Evolutionary conservation across 1,140 invertebrate genomes (phyloP).

Genomic region (Nymphalis io): DNA sequence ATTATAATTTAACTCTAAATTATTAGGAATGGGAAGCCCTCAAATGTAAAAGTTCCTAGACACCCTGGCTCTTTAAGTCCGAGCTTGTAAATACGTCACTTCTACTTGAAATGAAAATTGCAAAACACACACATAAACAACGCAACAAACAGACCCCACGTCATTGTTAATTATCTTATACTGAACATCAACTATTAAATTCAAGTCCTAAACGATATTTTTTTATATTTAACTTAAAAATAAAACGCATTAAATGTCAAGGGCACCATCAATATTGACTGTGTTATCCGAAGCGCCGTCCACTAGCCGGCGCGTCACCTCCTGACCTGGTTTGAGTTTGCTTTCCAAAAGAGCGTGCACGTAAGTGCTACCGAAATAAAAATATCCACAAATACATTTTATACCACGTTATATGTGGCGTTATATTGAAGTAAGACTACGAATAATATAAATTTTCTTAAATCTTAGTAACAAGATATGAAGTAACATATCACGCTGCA

Average conservation of each 20-base stretch:
- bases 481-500: no score
- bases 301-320: constrained; percentile 23
- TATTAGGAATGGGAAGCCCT: no score
- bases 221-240: neutral
- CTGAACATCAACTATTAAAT: neutral
- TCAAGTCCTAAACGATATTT: neutral
- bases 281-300: neutral
- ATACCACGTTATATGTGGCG: neutral
- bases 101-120: no score
- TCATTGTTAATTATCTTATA: neutral
- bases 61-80: no score
- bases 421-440: no score
- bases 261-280: constrained; percentile 6
- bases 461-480: no score
- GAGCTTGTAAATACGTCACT: no score
- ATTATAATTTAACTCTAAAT: no score
- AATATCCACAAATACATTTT: constrained; percentile 14
- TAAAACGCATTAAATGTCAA: neutral
- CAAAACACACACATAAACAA: no score
- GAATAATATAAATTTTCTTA: no score
- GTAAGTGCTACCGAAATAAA: constrained; percentile 37
- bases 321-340: constrained; percentile 16
- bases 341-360: constrained; percentile 24
- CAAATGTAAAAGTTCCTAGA: no score
- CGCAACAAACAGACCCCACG: no score